Evolutionary conservation across 2,888 invertebrate species (phyloP).

Genomic region (Graphium colonna): DNA sequence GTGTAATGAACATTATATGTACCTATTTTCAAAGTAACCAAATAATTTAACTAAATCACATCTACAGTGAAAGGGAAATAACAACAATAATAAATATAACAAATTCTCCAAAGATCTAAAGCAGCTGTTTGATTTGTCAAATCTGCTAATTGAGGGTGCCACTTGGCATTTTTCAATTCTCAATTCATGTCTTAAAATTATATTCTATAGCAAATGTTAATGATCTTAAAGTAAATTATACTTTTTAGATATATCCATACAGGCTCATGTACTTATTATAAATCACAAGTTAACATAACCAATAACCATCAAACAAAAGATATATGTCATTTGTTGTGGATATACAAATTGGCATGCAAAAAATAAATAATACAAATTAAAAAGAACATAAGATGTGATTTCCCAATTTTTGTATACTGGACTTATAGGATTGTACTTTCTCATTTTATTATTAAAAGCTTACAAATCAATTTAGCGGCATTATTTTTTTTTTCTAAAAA

Average conservation of each 20-base stretch:
- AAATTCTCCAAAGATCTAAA: conserved; percentile 3
- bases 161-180: neutral
- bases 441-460: too few relatives aligned
- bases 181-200: neutral
- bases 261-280: conserved; percentile 4
- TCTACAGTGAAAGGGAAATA: conserved; percentile 6
- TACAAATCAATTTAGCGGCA: neutral
- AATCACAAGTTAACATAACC: conserved; percentile 11
- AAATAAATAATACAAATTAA: conserved; percentile 14
- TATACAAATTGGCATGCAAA: conserved; percentile 3
- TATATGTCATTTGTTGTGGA: neutral
- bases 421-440: conserved; percentile 2
- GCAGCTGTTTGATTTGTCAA: conserved; percentile 6
- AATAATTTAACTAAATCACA: conserved; percentile 10
- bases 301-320: conserved; percentile 5
- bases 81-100: conserved; percentile 7
- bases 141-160: neutral
- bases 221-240: neutral
- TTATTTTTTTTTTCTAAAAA: conserved; percentile 10
- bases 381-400: conserved; percentile 12
- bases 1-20: neutral
- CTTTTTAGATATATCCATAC: neutral
- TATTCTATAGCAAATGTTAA: neutral
- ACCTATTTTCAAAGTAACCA: neutral
- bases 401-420: conserved; percentile 3